Base-by-base conservation (phyloP, 2,888 invertebrate species). In the Oligia strigilis region DNA sequence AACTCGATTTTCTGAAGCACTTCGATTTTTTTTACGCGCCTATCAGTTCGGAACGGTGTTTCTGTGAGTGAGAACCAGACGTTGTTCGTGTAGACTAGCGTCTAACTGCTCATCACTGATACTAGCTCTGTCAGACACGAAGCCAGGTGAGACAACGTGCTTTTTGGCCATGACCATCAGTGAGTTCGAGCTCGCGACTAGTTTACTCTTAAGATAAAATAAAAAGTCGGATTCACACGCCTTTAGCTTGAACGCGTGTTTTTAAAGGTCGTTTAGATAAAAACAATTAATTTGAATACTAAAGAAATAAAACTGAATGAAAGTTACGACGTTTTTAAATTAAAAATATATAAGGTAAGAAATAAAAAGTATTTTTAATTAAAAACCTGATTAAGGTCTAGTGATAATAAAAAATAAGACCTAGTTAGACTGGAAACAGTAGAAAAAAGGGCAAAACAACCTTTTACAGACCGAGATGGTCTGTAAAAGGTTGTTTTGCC, bases 221-320 rank as follows among this genome's bases (percentile, higher is more conserved):
- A 43, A 55, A 65, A 40, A 55, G 23, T 0, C 13, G 4, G 1
- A 13, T 70, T 79, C 58, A 49, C 80, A 79, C 49, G 58, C 13
- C 17, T 66, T 23, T 29, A 43, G 64, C 43, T 64, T 8, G 0
- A 19, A 36, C 1, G 1, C 2, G 19, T 11, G 1, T 52, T 36
- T 19, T 36, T 49, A 40, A 52, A 52, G 13, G 1, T 14, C 58
- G 36, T 58, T 64, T 40, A 40, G 1, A 58, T 29, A 17, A 19
- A 14, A 49, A 4, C 14, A 40, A 46, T 3, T 40, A 40, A 81
- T 67, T 67, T 82, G 11, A 72, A 77, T 72, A 76, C 71, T 13
- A 23, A 81, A 71, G 23, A n/a, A 46, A 75, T 66, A 49, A 82
- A 82, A 62, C 4, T 17, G 74, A 74, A 70, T 70, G n/a, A 52